phyloP scores from a whole-genome alignment of 23 tunicate species.

The Styela plicata region DNA sequence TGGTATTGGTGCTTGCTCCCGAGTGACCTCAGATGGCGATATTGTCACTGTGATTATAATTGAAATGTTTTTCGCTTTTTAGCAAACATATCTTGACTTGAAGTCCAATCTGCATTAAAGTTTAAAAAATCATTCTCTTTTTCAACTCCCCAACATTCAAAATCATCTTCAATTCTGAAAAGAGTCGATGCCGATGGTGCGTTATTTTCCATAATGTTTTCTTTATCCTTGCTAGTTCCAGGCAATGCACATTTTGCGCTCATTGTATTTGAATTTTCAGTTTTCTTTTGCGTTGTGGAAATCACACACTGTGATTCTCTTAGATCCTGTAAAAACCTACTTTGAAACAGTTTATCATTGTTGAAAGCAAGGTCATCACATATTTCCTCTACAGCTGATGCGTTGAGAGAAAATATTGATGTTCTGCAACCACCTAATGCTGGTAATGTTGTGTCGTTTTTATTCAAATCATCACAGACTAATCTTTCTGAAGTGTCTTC shows the following conservation, averaged over 20 bases:
- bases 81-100: neutral
- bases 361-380: conserved; percentile 23
- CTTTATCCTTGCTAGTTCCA: neutral
- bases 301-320: neutral
- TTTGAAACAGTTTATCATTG: neutral
- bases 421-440: neutral
- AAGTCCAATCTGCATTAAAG: neutral
- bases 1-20: no score
- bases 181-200: neutral
- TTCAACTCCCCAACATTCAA: neutral
- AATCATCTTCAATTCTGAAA: neutral
- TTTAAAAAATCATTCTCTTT: neutral
- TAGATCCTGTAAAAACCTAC: neutral
- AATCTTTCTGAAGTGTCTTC: no score
- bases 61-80: neutral
- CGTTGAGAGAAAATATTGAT: conserved; percentile 1
- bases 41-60: no score
- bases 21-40: no score
- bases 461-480: no score
- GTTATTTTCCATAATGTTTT: neutral
- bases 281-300: neutral
- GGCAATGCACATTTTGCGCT: neutral
- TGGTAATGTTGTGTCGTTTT: neutral
- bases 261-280: neutral
- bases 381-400: conserved; percentile 11